Percentiles rank a stretch among this genome's conserved stretches.
phyloP scores from a whole-genome alignment of 2,888 invertebrate species.

The Hydriomena furcata region DNA sequence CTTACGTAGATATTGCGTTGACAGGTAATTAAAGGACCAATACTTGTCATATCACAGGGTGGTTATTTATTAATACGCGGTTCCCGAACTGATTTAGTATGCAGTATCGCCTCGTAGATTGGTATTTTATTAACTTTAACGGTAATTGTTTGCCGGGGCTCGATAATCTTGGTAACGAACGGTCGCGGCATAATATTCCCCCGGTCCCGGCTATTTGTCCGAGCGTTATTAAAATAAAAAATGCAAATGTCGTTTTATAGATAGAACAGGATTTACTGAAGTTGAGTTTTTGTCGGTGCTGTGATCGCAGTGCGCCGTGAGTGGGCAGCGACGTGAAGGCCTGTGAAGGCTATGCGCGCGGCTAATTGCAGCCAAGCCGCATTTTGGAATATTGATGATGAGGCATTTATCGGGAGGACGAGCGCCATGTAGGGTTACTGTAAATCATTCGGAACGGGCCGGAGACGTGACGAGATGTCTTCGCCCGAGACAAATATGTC shows the following conservation, averaged over 20 bases:
- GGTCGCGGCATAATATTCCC: constrained; percentile 31
- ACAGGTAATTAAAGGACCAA: constrained; percentile 66
- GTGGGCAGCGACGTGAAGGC: constrained; percentile 63
- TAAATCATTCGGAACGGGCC: constrained; percentile 79
- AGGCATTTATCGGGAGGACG: constrained; percentile 81
- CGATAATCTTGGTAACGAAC: constrained; percentile 42
- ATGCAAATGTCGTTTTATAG: constrained; percentile 69
- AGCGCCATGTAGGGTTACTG: constrained; percentile 76
- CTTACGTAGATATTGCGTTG: constrained; percentile 50
- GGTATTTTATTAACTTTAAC: constrained; percentile 62
- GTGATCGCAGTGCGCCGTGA: constrained; percentile 48
- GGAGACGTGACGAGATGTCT: constrained; percentile 80
- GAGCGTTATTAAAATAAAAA: constrained; percentile 50
- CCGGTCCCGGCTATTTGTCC: constrained; percentile 25
- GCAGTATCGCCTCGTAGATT: constrained; percentile 56
- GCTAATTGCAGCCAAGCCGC: constrained; percentile 80
- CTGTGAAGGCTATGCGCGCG: constrained; percentile 74
- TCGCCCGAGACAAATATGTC: constrained; percentile 75
- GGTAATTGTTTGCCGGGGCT: constrained; percentile 53
- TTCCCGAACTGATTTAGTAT: constrained; percentile 70
- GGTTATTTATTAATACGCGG: constrained; percentile 63
- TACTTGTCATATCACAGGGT: constrained; percentile 63
- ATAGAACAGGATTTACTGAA: constrained; percentile 72
- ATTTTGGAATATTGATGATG: constrained; percentile 84
- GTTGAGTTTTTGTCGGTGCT: constrained; percentile 67